These are phyloP conservation scores for Dasypolia templi DNA, from an alignment of 2,888 invertebrate genomes.

Conservation along the genomic window DNA sequence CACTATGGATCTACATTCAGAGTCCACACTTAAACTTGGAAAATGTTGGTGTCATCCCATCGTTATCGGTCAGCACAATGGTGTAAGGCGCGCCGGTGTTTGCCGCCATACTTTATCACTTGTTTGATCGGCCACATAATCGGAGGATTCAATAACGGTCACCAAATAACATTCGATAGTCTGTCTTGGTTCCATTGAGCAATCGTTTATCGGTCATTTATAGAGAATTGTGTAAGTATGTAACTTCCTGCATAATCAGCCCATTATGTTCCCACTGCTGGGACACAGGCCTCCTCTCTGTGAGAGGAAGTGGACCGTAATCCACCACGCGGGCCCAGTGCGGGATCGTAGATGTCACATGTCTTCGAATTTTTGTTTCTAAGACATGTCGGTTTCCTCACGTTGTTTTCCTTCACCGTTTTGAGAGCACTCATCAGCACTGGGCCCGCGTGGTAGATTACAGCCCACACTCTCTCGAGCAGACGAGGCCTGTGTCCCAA, in stretches of 20 bases:
- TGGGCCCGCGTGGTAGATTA: too few species aligned
- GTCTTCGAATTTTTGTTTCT: too few species aligned
- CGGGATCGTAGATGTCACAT: too few species aligned
- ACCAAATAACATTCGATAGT: constrained; percentile 62
- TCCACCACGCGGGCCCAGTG: too few species aligned
- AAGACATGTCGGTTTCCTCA: too few species aligned
- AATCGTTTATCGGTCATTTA: constrained; percentile 34
- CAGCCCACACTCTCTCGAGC: too few species aligned
- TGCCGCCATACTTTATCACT: constrained; percentile 62
- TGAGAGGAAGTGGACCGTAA: too few species aligned
- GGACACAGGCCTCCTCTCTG: too few species aligned
- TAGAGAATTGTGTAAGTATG: background rate
- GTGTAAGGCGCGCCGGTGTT: constrained; percentile 62
- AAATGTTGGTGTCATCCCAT: constrained; percentile 58
- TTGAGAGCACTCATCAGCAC: too few species aligned
- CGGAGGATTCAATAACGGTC: constrained; percentile 63
- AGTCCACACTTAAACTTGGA: constrained; percentile 18
- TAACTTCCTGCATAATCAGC: constrained; percentile 19
- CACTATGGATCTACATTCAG: constrained; percentile 8
- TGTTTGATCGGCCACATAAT: constrained; percentile 66
- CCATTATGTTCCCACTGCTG: too few species aligned
- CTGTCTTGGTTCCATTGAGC: constrained; percentile 59
- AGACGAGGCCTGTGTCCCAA: too few species aligned
- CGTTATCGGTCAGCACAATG: constrained; percentile 67
- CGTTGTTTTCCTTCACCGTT: too few species aligned